Evolutionary conservation across 64 coral and sea anemone species (phyloP).

Genomic region (Platygyra sinensis): DNA sequence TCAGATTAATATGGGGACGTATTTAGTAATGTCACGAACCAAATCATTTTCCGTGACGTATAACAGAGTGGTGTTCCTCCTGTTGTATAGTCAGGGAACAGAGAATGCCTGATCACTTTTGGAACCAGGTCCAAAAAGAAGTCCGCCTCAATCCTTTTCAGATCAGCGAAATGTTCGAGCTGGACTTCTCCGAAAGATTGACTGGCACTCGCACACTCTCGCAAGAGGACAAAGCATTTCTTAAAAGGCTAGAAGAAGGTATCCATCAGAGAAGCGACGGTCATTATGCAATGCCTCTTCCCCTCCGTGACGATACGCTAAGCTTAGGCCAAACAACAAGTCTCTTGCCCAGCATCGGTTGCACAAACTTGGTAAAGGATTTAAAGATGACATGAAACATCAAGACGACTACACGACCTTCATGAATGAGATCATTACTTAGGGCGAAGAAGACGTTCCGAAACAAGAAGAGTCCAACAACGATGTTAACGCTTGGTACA

Average conservation of each 20-base stretch:
- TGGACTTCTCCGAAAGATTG: conserved; percentile 21
- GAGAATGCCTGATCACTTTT: background rate
- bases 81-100: no score
- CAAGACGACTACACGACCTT: conserved; percentile 8
- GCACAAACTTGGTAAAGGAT: background rate
- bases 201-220: background rate
- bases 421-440: conserved; percentile 30
- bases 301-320: conserved; percentile 1
- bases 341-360: background rate
- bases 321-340: background rate
- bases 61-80: background rate
- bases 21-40: no score
- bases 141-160: conserved; percentile 27
- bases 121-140: conserved; percentile 35
- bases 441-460: conserved; percentile 12
- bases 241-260: conserved; percentile 14
- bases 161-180: conserved; percentile 35
- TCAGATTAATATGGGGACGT: no score
- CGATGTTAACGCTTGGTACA: background rate
- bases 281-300: conserved; percentile 37
- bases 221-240: conserved; percentile 44
- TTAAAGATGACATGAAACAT: background rate
- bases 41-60: conserved; percentile 7
- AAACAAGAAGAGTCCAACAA: background rate
- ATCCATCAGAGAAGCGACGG: conserved; percentile 20